Percentiles rank a stretch among this genome's conserved stretches.
Evolutionary conservation across 1,140 invertebrate genomes (phyloP).

Genomic region (Atta cephalotes): DNA sequence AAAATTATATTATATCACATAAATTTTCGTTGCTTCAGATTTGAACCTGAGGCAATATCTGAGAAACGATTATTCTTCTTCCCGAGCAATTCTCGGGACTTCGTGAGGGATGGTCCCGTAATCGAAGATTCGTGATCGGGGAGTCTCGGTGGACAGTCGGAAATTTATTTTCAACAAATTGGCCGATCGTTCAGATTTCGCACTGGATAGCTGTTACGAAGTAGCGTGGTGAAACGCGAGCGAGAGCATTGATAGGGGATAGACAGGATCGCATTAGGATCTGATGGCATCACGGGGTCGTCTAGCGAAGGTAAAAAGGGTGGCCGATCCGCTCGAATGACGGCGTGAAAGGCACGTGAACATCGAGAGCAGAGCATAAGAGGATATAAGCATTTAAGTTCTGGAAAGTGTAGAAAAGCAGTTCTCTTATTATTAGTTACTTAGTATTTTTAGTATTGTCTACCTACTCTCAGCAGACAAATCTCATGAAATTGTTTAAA

Average conservation of each 20-base stretch:
- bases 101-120: slow-evolving; percentile 12
- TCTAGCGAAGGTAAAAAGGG: slow-evolving; percentile 50
- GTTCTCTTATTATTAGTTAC: neutral
- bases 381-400: slow-evolving; percentile 28
- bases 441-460: neutral
- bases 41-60: slow-evolving; percentile 20
- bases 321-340: slow-evolving; percentile 10
- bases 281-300: slow-evolving; percentile 19
- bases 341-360: slow-evolving; percentile 1
- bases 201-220: slow-evolving; percentile 49
- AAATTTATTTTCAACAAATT: slow-evolving; percentile 65
- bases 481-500: neutral
- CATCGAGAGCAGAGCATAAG: neutral
- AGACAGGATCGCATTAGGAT: slow-evolving; percentile 65
- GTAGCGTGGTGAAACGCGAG: slow-evolving; percentile 35
- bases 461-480: neutral
- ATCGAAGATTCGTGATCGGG: slow-evolving; percentile 61
- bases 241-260: slow-evolving; percentile 56
- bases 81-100: slow-evolving; percentile 3
- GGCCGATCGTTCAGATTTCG: slow-evolving; percentile 64
- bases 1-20: slow-evolving; percentile 10
- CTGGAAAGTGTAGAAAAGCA: neutral
- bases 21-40: slow-evolving; percentile 24
- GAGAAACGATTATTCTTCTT: slow-evolving; percentile 36
- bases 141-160: slow-evolving; percentile 45